These are phyloP conservation scores for Temnothorax unifasciatus DNA, from an alignment of 2,888 invertebrate species.

Conservation along the genomic window DNA sequence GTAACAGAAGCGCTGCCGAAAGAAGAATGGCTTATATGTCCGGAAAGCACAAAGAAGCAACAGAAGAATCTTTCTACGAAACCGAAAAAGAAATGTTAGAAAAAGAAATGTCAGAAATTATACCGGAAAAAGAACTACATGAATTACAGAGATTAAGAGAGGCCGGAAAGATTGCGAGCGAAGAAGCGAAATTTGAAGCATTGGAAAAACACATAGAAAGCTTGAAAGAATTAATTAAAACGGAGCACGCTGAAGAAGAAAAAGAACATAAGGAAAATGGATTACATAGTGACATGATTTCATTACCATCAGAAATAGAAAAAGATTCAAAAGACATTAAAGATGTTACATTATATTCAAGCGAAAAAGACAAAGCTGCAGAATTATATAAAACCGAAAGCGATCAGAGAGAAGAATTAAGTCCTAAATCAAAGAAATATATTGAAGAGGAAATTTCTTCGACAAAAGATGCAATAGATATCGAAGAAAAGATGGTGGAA, in stretches of 20 bases:
- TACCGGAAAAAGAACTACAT: neutral
- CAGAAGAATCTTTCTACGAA: neutral
- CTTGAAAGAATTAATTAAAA: neutral
- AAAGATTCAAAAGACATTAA: slow-evolving; percentile 23
- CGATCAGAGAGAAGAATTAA: slow-evolving; percentile 6
- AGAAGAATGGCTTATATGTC: neutral
- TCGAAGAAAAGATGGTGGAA: neutral
- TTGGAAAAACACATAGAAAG: neutral
- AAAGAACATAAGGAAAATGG: neutral
- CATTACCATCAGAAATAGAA: neutral
- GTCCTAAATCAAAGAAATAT: neutral
- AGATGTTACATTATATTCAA: neutral
- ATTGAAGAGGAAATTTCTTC: neutral
- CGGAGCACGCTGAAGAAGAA: neutral
- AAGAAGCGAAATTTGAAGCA: neutral
- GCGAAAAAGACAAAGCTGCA: neutral
- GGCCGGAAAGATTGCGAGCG: neutral
- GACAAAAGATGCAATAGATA: neutral
- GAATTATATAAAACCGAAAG: slow-evolving; percentile 17
- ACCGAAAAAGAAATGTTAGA: neutral
- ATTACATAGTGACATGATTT: neutral
- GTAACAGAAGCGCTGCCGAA: neutral
- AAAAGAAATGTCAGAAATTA: neutral
- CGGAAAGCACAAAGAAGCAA: neutral
- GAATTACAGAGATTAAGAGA: neutral